These are phyloP conservation scores for Olivierus martensii DNA, from an alignment of 1,140 invertebrate genomes.

Conservation along the genomic window DNA sequence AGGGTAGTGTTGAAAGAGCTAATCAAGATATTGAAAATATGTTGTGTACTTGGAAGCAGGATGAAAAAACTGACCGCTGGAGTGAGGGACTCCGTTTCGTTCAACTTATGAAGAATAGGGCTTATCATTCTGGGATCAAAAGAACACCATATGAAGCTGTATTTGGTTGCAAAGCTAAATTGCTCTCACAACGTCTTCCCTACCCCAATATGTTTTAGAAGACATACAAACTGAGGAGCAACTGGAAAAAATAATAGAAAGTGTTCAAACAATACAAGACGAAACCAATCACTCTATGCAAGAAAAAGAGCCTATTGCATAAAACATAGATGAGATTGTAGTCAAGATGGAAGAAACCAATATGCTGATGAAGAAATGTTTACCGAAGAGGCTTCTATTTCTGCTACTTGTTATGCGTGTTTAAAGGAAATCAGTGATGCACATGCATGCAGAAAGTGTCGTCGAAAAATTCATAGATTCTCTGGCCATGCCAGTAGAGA, in stretches of 20 bases:
- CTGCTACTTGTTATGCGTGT: not conserved
- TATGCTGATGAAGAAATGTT: not conserved
- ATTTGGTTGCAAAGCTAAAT: not conserved
- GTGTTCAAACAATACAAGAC: too few species aligned
- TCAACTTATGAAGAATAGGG: too few species aligned
- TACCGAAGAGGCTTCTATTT: not conserved
- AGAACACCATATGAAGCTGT: too few species aligned
- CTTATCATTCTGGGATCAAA: too few species aligned
- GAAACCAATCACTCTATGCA: too few species aligned
- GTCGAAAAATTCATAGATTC: not conserved
- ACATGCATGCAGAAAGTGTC: not conserved
- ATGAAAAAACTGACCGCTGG: too few species aligned
- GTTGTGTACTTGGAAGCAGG: not conserved
- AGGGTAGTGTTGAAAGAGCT: constrained; percentile 7
- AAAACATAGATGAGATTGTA: not conserved
- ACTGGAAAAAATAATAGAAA: too few species aligned
- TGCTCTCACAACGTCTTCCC: constrained; percentile 1
- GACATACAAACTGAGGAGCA: too few species aligned
- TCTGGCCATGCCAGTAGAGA: constrained; percentile 1
- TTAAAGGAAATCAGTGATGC: not conserved
- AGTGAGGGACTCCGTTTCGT: too few species aligned
- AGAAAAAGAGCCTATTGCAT: not conserved
- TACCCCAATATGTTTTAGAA: constrained; percentile 1
- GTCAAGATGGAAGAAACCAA: not conserved
- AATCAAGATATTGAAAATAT: constrained; percentile 10